A percentile compares a stretch with the other conserved stretches of the same genome.
These are phyloP conservation scores for Phania funesta DNA, from an alignment of 2,888 invertebrate species.

Conservation along the genomic window DNA sequence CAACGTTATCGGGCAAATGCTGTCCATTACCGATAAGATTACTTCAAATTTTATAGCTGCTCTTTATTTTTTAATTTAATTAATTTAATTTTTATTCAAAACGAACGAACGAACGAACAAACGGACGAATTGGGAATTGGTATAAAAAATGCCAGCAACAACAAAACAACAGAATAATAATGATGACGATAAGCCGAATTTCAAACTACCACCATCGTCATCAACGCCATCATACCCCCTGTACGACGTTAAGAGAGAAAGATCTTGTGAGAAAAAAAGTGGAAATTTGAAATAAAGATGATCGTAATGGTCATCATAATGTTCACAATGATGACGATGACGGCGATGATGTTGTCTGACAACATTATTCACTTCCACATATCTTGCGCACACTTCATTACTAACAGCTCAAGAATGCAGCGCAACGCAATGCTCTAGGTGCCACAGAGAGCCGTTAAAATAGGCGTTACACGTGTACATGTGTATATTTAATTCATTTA, in stretches of 20 bases:
- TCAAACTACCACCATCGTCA: slow-evolving; percentile 19
- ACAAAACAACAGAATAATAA: slow-evolving; percentile 17
- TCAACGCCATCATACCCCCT: background rate
- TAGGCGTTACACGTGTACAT: slow-evolving; percentile 65
- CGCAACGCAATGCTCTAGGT: slow-evolving; percentile 60
- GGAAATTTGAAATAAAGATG: slow-evolving; percentile 48
- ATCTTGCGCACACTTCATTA: background rate
- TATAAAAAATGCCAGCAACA: background rate
- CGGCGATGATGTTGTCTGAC: slow-evolving; percentile 55
- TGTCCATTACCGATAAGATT: slow-evolving; percentile 77
- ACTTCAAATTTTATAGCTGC: slow-evolving; percentile 78
- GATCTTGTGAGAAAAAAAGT: slow-evolving; percentile 31
- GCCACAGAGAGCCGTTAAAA: slow-evolving; percentile 63
- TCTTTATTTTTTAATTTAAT: slow-evolving; percentile 78
- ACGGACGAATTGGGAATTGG: no score
- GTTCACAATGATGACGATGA: slow-evolving; percentile 36
- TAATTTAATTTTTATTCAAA: slow-evolving; percentile 79
- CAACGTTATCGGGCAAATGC: slow-evolving; percentile 68
- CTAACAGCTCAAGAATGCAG: slow-evolving; percentile 38
- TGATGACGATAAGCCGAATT: slow-evolving; percentile 48
- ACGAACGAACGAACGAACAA: slow-evolving; percentile 23
- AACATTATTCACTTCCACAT: slow-evolving; percentile 59
- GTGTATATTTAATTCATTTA: slow-evolving; percentile 49
- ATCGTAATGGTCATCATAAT: slow-evolving; percentile 48
- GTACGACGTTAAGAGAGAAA: background rate